These are phyloP conservation scores for Dicentrarchus labrax DNA, from an alignment of 2,113 vertebrate genomes.

Conservation along the genomic window DNA sequence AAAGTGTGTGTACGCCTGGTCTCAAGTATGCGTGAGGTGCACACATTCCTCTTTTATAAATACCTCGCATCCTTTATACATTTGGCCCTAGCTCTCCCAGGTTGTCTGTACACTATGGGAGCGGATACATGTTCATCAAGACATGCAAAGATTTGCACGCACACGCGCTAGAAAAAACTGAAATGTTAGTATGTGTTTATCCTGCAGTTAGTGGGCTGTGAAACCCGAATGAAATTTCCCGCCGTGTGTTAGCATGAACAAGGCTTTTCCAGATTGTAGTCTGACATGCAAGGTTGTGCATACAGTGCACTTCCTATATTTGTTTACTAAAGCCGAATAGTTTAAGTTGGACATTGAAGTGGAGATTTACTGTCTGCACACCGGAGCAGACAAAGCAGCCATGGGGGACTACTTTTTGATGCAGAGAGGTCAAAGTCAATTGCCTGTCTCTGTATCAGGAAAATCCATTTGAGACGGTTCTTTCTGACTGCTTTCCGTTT, in stretches of 20 bases:
- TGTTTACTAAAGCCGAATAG: conserved; percentile 20
- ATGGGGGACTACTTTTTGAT: background rate
- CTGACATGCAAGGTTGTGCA: conserved; percentile 3
- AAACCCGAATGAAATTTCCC: conserved; percentile 30
- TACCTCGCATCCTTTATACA: too few relatives aligned
- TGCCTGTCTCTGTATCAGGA: background rate
- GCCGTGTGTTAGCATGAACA: conserved; percentile 16
- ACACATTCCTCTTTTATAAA: too few relatives aligned
- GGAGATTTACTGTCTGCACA: conserved; percentile 8
- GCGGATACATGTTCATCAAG: background rate
- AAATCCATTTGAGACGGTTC: background rate
- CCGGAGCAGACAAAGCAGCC: conserved; percentile 7
- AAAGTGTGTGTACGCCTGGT: too few relatives aligned
- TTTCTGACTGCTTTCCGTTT: background rate
- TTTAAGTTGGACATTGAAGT: background rate
- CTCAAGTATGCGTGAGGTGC: too few relatives aligned
- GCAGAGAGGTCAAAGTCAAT: background rate
- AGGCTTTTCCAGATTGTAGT: conserved; percentile 4
- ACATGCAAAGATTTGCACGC: background rate
- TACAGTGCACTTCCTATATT: background rate
- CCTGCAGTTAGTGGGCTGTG: conserved; percentile 43
- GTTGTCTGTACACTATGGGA: background rate
- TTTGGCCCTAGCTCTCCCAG: too few relatives aligned
- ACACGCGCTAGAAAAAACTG: background rate
- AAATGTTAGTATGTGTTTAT: conserved; percentile 50